phyloP scores from a whole-genome alignment of 2,888 invertebrate genomes.

The Cryptus viduatorius region DNA sequence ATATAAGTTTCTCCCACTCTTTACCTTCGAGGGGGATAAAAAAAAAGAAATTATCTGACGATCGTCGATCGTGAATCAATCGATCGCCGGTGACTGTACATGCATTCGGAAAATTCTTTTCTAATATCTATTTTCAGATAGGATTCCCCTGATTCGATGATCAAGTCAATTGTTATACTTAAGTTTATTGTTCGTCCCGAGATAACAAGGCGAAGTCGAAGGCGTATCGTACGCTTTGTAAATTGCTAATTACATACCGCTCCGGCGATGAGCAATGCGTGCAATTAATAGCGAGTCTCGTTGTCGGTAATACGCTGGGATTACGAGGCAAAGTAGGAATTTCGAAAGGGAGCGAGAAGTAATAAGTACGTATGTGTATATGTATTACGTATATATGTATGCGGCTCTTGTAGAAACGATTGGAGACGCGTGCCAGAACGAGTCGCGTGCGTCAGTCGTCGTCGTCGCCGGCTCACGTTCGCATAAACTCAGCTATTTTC shows the following conservation, averaged over 20 bases:
- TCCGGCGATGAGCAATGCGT: constrained; percentile 15
- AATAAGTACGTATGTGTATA: constrained; percentile 54
- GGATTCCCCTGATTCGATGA: neutral
- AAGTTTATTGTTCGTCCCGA: neutral
- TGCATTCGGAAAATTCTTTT: neutral
- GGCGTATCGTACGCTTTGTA: constrained; percentile 7
- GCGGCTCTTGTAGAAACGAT: constrained; percentile 43
- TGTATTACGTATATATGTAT: constrained; percentile 26
- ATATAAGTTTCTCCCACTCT: constrained; percentile 21
- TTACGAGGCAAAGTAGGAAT: constrained; percentile 61
- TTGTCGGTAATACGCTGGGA: constrained; percentile 14
- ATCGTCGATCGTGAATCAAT: constrained; percentile 32
- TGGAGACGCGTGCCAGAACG: constrained; percentile 81
- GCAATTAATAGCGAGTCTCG: constrained; percentile 20
- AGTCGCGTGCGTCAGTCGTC: constrained; percentile 80
- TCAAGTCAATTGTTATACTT: neutral
- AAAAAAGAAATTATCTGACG: neutral
- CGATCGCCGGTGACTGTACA: constrained; percentile 20
- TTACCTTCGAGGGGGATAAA: neutral
- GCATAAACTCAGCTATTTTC: constrained; percentile 78
- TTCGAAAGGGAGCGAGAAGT: constrained; percentile 71
- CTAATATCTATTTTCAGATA: neutral
- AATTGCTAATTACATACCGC: constrained; percentile 7
- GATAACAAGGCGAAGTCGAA: constrained; percentile 8
- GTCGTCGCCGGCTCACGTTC: constrained; percentile 71